Evolutionary conservation across 2,113 vertebrate genomes (phyloP), one percentile per base, ranked within the genome.

Genomic region (Ailuropoda melanoleuca): DNA sequence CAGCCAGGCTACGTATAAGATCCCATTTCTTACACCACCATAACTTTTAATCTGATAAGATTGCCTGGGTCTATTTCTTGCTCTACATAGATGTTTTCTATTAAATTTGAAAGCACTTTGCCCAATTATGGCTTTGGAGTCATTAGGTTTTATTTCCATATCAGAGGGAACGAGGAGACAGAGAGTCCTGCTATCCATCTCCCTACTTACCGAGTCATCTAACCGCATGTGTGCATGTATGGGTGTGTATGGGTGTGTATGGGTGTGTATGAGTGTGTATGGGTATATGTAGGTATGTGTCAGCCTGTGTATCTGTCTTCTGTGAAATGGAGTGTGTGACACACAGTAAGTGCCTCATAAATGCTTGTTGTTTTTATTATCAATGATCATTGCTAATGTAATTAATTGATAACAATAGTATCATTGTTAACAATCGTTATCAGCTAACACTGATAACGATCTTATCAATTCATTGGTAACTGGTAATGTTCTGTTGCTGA

Each of bases 101-200:
- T 78, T 46, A 92, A 80, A 75, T 91, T 43, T 75, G 37, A 24
- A 68, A 75, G 26, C 58, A 70, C 14, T 48, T 74, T 81, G 18
- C 6, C 13, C 37, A 37, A 5, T 81, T 46, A 90, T 48, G 24
- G 55, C 66, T 78, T 82, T 37, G 56, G 86, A 62, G 21, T 66
- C 62, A 66, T 56, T 83, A 56, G 29, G 10, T 82, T 89, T 96
- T 95, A 93, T 83, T 53, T 93, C 26, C 55, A 92, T 60, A 37
- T 29, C 10, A 23, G 83, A 58, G 19, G 18, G 9, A 88, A 58
- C 0, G 39, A 18, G 70, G 29, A 92, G 37, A 78, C 14, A 68
- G 81, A 24, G 18, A 6, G 29, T 68, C 53, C 3, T 77, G 29
- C 23, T 88, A 8, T 39, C 14, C n/a, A 14, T 21, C 8, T 62